These are phyloP conservation scores for Automeris io DNA, from an alignment of 2,888 invertebrate species.

Conservation along the genomic window DNA sequence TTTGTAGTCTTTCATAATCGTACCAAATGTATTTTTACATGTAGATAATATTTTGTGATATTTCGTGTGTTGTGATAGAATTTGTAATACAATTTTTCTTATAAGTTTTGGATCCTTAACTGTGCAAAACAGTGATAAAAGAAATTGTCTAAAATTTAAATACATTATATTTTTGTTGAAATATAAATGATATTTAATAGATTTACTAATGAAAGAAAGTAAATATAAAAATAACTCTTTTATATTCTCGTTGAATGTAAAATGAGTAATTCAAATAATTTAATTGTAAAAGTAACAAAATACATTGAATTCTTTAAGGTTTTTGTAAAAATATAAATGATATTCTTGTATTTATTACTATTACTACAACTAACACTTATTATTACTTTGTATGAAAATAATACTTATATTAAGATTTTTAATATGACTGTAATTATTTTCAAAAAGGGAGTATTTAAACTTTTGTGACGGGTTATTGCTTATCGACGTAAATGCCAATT, in stretches of 20 bases:
- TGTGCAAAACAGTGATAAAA: conserved; percentile 6
- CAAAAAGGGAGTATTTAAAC: background rate
- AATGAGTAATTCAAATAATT: conserved; percentile 1
- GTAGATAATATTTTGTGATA: conserved; percentile 48
- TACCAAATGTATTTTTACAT: conserved; percentile 16
- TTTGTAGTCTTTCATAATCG: conserved; percentile 12
- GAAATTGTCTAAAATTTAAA: background rate
- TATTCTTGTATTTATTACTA: no score
- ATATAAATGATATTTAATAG: background rate
- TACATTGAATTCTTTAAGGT: no score
- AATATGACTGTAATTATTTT: background rate
- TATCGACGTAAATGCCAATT: background rate
- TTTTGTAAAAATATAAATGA: no score
- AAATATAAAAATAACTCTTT: background rate
- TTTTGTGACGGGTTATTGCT: background rate
- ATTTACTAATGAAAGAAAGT: background rate
- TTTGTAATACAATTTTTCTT: conserved; percentile 9
- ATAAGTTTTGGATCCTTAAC: conserved; percentile 12
- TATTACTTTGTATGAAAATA: background rate
- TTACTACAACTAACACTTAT: background rate
- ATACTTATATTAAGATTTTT: background rate
- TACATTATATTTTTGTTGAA: background rate
- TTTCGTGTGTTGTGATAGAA: conserved; percentile 55
- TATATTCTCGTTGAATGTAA: conserved; percentile 1
- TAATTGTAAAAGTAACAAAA: background rate